These are phyloP conservation scores for Nomada ferruginata DNA, from an alignment of 2,888 invertebrate species.

Conservation along the genomic window DNA sequence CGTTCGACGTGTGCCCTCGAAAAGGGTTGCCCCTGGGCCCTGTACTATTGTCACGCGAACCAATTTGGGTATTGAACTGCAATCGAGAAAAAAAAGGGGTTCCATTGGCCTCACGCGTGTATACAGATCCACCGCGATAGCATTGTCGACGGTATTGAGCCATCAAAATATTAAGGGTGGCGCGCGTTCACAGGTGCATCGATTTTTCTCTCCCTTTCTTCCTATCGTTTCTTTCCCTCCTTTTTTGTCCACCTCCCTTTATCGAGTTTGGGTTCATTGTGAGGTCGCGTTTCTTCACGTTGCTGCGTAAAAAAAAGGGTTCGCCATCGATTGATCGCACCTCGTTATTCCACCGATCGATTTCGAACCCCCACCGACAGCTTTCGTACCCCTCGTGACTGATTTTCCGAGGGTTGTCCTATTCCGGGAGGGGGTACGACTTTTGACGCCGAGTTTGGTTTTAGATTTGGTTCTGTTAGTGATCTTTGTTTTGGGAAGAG, in stretches of 20 bases:
- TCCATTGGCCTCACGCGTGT: constrained; percentile 41
- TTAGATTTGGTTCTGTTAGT: not conserved
- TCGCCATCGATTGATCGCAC: constrained; percentile 62
- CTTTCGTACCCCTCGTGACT: not conserved
- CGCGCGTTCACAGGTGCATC: constrained; percentile 67
- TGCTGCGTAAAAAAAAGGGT: constrained; percentile 55
- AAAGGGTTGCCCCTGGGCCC: constrained; percentile 59
- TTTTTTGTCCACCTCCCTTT: not conserved
- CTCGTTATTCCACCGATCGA: constrained; percentile 69
- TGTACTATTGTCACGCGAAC: constrained; percentile 74
- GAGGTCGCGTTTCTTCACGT: constrained; percentile 62
- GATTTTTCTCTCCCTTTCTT: constrained; percentile 47
- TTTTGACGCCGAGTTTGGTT: constrained; percentile 12
- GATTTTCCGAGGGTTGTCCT: not conserved
- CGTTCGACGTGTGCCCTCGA: constrained; percentile 60
- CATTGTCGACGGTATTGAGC: constrained; percentile 82
- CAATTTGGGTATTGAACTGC: constrained; percentile 83
- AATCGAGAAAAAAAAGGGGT: constrained; percentile 77
- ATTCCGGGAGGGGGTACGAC: not conserved
- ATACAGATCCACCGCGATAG: constrained; percentile 74
- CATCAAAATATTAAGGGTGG: constrained; percentile 83
- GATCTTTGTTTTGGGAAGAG: no score
- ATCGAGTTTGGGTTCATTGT: constrained; percentile 55
- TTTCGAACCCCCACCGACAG: constrained; percentile 29
- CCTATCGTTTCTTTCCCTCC: not conserved